These are phyloP conservation scores for Labeo rohita DNA, from an alignment of 2,113 vertebrate genomes.

Conservation along the genomic window DNA sequence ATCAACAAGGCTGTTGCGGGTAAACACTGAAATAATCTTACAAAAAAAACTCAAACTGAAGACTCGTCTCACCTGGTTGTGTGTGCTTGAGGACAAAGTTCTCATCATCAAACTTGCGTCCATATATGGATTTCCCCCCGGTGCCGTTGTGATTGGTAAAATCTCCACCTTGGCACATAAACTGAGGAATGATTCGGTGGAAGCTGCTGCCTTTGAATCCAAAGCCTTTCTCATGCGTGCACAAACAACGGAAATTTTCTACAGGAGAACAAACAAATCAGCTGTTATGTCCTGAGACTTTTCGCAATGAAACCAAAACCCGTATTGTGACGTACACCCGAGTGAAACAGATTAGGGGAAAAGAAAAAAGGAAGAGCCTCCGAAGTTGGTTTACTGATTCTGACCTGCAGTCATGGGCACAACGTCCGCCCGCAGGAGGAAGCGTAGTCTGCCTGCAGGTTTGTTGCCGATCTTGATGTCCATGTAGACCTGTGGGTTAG, in stretches of 20 bases:
- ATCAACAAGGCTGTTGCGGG: background rate
- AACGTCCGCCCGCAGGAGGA: conserved; percentile 88
- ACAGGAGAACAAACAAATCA: background rate
- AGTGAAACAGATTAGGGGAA: background rate
- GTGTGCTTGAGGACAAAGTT: conserved; percentile 99
- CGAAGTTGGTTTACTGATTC: background rate
- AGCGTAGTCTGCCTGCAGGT: conserved; percentile 86
- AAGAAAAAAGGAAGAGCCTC: background rate
- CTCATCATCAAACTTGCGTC: conserved; percentile 95
- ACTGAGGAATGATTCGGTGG: conserved; percentile 95
- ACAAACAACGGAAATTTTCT: conserved; percentile 97
- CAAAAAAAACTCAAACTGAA: background rate
- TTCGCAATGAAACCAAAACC: background rate
- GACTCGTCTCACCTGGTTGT: conserved; percentile 79
- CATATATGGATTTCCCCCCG: conserved; percentile 95
- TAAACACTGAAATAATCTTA: background rate
- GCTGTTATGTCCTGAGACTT: background rate
- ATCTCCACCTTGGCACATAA: conserved; percentile 97
- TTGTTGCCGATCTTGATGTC: conserved; percentile 98
- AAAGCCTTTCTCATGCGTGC: conserved; percentile 95
- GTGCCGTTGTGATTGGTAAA: conserved; percentile 99
- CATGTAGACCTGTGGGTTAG: conserved; percentile 95
- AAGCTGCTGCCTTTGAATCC: conserved; percentile 98
- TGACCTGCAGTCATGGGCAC: conserved; percentile 96
- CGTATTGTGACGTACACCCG: background rate